Percentiles rank a stretch among this genome's conserved stretches.
These are phyloP conservation scores for Laspeyria flexula DNA, from an alignment of 2,888 invertebrate species.

Conservation along the genomic window DNA sequence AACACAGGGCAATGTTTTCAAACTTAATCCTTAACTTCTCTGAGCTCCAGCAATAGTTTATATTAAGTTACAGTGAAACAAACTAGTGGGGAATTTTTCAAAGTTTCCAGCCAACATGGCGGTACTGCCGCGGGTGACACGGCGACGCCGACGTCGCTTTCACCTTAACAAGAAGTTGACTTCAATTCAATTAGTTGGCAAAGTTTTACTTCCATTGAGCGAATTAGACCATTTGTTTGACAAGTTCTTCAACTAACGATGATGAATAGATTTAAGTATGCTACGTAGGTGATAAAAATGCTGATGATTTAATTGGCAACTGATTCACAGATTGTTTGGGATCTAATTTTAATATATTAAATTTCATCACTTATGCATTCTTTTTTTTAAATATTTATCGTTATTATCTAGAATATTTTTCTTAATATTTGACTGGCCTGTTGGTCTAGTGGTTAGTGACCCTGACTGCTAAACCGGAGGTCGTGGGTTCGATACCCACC, in stretches of 20 bases:
- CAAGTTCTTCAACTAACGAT: conserved; percentile 9
- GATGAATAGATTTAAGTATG: too few species aligned
- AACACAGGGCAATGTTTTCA: conserved; percentile 57
- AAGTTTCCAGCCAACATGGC: conserved; percentile 62
- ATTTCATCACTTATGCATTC: too few species aligned
- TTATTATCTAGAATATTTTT: too few species aligned
- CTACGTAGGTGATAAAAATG: too few species aligned
- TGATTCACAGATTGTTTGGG: too few species aligned
- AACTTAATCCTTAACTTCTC: conserved; percentile 71
- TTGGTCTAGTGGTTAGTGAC: too few species aligned
- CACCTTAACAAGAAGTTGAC: conserved; percentile 70
- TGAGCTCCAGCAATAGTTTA: conserved; percentile 60
- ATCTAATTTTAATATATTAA: too few species aligned
- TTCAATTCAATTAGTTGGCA: conserved; percentile 74
- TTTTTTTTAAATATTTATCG: too few species aligned
- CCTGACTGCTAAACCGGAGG: too few species aligned
- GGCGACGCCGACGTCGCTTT: conserved; percentile 58
- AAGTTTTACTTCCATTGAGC: conserved; percentile 50
- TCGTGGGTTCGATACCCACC: too few species aligned
- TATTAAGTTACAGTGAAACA: conserved; percentile 80
- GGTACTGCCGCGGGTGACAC: conserved; percentile 42
- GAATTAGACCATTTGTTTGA: conserved; percentile 49
- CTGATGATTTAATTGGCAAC: too few species aligned
- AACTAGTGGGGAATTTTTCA: conserved; percentile 78
- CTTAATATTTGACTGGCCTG: too few species aligned